Evolutionary conservation across 2,797 vertebrate species (phyloP).

Genomic region (Sebastes melanostomus): DNA sequence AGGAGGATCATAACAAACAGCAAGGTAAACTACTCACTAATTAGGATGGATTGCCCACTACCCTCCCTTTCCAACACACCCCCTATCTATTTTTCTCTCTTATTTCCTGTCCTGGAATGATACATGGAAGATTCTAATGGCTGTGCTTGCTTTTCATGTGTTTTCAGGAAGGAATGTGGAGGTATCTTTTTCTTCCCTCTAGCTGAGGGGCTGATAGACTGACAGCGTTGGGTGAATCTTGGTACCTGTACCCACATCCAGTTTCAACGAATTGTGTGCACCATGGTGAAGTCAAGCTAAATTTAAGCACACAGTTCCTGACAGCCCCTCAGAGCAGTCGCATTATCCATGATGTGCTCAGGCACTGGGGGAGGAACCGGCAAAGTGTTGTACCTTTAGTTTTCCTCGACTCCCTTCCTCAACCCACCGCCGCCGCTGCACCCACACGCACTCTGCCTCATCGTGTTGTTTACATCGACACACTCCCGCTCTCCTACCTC

Average conservation of each 20-base stretch:
- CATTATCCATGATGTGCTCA: conserved; percentile 54
- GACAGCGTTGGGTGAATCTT: conserved; percentile 49
- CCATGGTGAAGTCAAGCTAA: conserved; percentile 53
- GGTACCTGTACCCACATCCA: conserved; percentile 37
- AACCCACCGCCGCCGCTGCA: background rate
- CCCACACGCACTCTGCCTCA: conserved; percentile 7
- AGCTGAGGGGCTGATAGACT: conserved; percentile 39
- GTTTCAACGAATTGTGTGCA: conserved; percentile 44
- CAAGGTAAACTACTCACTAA: conserved; percentile 60
- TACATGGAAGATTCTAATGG: conserved; percentile 21
- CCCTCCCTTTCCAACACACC: background rate
- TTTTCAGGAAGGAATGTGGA: conserved; percentile 29
- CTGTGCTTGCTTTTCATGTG: conserved; percentile 31
- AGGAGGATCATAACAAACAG: conserved; percentile 55
- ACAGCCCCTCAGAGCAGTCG: conserved; percentile 46
- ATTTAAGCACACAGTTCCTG: conserved; percentile 63
- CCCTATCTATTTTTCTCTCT: background rate
- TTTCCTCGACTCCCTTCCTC: background rate
- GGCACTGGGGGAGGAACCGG: conserved; percentile 18
- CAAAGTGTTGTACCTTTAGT: conserved; percentile 34
- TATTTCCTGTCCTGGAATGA: conserved; percentile 21
- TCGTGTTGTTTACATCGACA: conserved; percentile 62
- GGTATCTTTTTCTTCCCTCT: conserved; percentile 11
- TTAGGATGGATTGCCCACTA: conserved; percentile 59
- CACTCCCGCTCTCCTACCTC: conserved; percentile 32